phyloP scores from a whole-genome alignment of 2,888 invertebrate species.

The Erebia aethiops region DNA sequence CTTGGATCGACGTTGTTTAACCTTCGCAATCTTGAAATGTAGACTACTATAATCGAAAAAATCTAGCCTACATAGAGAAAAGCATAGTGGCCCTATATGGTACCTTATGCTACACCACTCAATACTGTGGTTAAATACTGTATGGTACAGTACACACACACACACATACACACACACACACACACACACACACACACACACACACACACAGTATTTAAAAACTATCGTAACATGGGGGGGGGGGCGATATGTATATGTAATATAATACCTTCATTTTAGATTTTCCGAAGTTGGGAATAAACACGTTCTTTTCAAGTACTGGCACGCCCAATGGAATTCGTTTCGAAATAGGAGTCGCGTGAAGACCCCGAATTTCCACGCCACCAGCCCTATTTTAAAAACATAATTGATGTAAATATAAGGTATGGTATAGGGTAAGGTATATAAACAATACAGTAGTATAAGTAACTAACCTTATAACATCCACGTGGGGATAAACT shows the following conservation, averaged over 20 bases:
- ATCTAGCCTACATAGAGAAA: background rate
- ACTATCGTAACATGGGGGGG: too few species aligned
- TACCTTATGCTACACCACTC: background rate
- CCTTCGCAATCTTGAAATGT: too few species aligned
- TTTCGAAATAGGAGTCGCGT: slow-evolving; percentile 89
- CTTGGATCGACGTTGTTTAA: too few species aligned
- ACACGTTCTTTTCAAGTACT: slow-evolving; percentile 89
- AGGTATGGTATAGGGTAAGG: too few species aligned
- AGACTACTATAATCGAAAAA: background rate
- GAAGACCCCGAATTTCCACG: slow-evolving; percentile 89
- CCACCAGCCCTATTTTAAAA: slow-evolving; percentile 85
- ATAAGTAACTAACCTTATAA: slow-evolving; percentile 64
- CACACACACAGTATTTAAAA: too few species aligned
- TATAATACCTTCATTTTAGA: slow-evolving; percentile 72
- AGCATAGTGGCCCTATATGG: background rate
- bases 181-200: too few species aligned
- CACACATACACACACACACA: too few species aligned
- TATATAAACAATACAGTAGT: too few species aligned
- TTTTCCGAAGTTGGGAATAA: slow-evolving; percentile 85
- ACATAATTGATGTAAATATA: background rate
- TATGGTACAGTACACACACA: too few species aligned
- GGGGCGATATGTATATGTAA: too few species aligned
- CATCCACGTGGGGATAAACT: slow-evolving; percentile 74
- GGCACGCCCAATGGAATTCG: slow-evolving; percentile 88
- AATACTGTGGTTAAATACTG: too few species aligned